These are phyloP conservation scores for Labeo catla DNA, from an alignment of 2,113 vertebrate genomes.

Conservation along the genomic window DNA sequence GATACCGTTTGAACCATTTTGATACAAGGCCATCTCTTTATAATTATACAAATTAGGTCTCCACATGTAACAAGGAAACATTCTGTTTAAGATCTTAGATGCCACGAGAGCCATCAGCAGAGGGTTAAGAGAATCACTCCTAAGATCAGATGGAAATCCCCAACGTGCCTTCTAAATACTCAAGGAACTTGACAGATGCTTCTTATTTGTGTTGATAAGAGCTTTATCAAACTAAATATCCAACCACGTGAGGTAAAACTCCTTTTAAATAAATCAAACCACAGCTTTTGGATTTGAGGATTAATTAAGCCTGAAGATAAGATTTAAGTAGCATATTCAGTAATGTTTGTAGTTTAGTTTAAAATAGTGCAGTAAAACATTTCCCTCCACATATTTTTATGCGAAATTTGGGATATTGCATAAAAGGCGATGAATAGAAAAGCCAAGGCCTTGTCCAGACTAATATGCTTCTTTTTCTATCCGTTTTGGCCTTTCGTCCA, in stretches of 20 bases:
- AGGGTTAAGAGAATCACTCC: neutral
- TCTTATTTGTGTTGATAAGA: constrained; percentile 54
- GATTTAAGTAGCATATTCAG: constrained; percentile 62
- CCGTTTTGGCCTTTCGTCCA: no score
- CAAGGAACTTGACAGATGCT: constrained; percentile 38
- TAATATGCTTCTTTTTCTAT: no score
- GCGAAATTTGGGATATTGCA: no score
- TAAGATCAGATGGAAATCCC: neutral
- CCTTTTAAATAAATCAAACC: constrained; percentile 62
- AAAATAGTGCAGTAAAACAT: neutral
- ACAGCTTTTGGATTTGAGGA: constrained; percentile 64
- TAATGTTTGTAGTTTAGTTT: neutral
- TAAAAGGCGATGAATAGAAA: no score
- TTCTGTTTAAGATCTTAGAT: neutral
- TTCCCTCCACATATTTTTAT: no score
- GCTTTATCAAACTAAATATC: constrained; percentile 63
- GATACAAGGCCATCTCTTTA: neutral
- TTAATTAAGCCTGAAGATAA: constrained; percentile 71
- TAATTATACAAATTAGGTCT: neutral
- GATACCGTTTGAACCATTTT: neutral
- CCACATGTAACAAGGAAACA: neutral
- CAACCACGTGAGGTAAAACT: constrained; percentile 62
- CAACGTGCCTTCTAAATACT: neutral
- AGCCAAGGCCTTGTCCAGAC: no score
- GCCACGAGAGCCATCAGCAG: neutral